phyloP scores from a whole-genome alignment of 2,888 invertebrate genomes.

The Trichogramma dendrolimi region DNA sequence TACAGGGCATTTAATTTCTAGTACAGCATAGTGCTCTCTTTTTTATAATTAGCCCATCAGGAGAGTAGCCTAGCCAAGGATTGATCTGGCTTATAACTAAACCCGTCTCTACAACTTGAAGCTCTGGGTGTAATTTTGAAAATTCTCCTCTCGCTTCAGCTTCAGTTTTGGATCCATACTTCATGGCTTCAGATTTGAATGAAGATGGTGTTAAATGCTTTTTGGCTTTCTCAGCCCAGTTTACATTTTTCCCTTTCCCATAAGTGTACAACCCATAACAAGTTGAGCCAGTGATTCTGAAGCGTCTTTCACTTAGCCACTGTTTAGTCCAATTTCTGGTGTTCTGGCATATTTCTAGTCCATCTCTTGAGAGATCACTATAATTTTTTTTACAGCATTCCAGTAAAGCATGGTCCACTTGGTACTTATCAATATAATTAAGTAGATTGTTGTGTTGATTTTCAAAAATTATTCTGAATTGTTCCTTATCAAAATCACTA shows the following conservation, averaged over 20 bases:
- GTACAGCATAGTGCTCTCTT: constrained; percentile 25
- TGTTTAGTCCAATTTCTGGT: background rate
- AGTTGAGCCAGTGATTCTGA: background rate
- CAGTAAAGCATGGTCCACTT: too few species aligned
- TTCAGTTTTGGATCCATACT: constrained; percentile 30
- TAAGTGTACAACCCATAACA: background rate
- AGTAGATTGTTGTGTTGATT: too few species aligned
- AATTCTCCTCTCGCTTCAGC: constrained; percentile 25
- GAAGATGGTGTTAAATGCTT: too few species aligned
- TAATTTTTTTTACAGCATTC: too few species aligned
- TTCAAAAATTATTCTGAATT: too few species aligned
- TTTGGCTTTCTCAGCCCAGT: background rate
- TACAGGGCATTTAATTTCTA: constrained; percentile 36
- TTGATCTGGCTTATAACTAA: constrained; percentile 29
- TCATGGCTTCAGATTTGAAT: constrained; percentile 28
- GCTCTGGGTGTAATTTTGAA: constrained; percentile 6
- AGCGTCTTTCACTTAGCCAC: background rate
- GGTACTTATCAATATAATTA: too few species aligned
- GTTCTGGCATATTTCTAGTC: background rate
- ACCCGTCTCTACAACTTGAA: constrained; percentile 29
- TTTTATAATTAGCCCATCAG: constrained; percentile 33
- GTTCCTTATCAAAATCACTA: too few species aligned
- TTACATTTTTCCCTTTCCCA: background rate
- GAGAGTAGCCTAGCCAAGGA: constrained; percentile 33
- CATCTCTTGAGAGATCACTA: too few species aligned